Percentiles rank a stretch among this genome's conserved stretches.
phyloP scores from a whole-genome alignment of 1,140 invertebrate species.

The Drosophila santomea region DNA sequence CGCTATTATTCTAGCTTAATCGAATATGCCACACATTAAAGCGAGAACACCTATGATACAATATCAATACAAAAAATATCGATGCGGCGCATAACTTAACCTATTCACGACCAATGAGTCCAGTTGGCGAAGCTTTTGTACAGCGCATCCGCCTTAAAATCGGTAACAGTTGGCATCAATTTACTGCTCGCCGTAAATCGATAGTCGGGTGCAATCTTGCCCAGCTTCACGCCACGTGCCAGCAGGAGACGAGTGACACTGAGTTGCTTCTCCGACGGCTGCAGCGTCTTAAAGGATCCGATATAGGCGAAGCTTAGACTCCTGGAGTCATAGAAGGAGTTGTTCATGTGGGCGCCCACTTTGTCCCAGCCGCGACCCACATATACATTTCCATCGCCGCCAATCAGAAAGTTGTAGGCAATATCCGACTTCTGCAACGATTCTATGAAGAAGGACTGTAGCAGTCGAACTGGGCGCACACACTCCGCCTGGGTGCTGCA shows the following conservation, averaged over 20 bases:
- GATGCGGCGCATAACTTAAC: neutral
- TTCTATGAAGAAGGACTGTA: constrained; percentile 92
- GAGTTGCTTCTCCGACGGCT: constrained; percentile 86
- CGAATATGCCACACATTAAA: constrained; percentile 68
- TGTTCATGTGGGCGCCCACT: constrained; percentile 86
- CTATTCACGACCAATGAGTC: constrained; percentile 87
- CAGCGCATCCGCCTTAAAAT: constrained; percentile 88
- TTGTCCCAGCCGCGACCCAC: constrained; percentile 88
- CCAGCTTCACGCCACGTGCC: constrained; percentile 86
- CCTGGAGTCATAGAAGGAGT: constrained; percentile 86
- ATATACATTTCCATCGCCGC: constrained; percentile 88
- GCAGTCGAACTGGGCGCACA: constrained; percentile 86
- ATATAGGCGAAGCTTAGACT: constrained; percentile 87
- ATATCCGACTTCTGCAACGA: constrained; percentile 87
- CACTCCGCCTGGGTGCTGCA: constrained; percentile 86
- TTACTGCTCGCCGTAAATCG: constrained; percentile 88
- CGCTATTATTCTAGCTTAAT: constrained; percentile 38
- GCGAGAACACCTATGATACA: constrained; percentile 26
- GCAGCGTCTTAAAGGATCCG: constrained; percentile 85
- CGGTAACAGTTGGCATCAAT: constrained; percentile 86
- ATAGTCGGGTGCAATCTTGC: constrained; percentile 87
- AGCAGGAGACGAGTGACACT: constrained; percentile 86
- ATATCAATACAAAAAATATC: constrained; percentile 46
- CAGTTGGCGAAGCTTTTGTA: constrained; percentile 87
- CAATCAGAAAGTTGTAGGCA: constrained; percentile 88